phyloP scores from a whole-genome alignment of 2,888 invertebrate genomes.

The Ormyrus nitidulus region DNA sequence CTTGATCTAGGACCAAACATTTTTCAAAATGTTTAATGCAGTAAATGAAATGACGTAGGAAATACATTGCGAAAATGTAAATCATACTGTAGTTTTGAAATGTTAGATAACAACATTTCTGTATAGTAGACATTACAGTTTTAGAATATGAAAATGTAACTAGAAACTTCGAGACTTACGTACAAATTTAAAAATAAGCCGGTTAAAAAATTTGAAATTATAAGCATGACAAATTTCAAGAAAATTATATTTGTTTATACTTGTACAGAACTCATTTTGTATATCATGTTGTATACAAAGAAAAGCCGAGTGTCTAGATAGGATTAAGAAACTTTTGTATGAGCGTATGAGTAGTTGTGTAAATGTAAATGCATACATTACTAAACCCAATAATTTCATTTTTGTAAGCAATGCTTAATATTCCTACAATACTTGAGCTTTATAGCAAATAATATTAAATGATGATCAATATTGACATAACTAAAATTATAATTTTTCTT shows the following conservation, averaged over 20 bases:
- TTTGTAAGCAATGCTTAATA: conserved; percentile 52
- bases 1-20: conserved; percentile 39
- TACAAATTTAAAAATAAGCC: conserved; percentile 54
- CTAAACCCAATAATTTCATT: conserved; percentile 43
- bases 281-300: conserved; percentile 51
- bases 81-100: conserved; percentile 26
- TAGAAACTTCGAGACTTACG: conserved; percentile 50
- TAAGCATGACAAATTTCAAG: conserved; percentile 42
- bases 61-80: conserved; percentile 27
- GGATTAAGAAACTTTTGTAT: conserved; percentile 51
- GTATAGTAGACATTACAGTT: conserved; percentile 46
- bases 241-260: conserved; percentile 45
- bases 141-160: conserved; percentile 46
- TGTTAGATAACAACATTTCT: conserved; percentile 28
- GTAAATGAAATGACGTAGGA: conserved; percentile 13
- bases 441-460: conserved; percentile 40
- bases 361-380: conserved; percentile 49
- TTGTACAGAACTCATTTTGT: conserved; percentile 52
- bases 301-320: conserved; percentile 50
- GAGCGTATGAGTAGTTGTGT: conserved; percentile 48
- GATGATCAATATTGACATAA: conserved; percentile 39
- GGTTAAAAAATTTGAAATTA: conserved; percentile 35
- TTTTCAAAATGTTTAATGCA: conserved; percentile 21
- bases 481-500: conserved; percentile 39
- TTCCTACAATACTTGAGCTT: conserved; percentile 45